These are phyloP conservation scores for Eupelmus urozonus DNA, from an alignment of 2,888 invertebrate species.

Conservation along the genomic window DNA sequence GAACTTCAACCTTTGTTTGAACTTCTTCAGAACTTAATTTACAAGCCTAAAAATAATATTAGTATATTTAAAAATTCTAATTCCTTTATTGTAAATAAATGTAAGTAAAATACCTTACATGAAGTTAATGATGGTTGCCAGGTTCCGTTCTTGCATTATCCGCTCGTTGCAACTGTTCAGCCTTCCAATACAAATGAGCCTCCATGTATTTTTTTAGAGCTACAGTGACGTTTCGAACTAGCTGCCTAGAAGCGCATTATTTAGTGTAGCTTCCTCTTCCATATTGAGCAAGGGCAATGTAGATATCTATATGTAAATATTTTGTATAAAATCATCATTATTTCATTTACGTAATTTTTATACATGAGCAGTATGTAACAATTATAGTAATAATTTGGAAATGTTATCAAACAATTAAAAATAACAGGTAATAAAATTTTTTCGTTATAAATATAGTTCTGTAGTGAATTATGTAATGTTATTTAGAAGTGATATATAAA, in stretches of 20 bases:
- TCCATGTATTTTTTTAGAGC: conserved; percentile 94
- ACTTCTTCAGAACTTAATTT: too few relatives aligned
- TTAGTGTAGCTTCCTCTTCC: conserved; percentile 80
- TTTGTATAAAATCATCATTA: not conserved
- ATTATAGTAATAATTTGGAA: too few relatives aligned
- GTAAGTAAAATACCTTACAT: conserved; percentile 75
- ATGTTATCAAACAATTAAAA: too few relatives aligned
- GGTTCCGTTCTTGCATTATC: conserved; percentile 77
- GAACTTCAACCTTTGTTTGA: too few relatives aligned
- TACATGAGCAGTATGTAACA: too few relatives aligned
- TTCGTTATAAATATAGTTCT: too few relatives aligned
- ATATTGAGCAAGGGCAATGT: conserved; percentile 90
- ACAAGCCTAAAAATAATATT: too few relatives aligned
- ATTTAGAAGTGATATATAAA: too few relatives aligned
- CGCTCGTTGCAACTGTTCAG: conserved; percentile 84
- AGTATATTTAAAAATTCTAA: too few relatives aligned
- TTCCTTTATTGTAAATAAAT: too few relatives aligned
- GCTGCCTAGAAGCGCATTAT: conserved; percentile 92
- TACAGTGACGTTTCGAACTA: conserved; percentile 93
- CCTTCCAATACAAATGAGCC: conserved; percentile 90
- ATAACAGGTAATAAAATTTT: too few relatives aligned
- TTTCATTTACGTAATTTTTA: not conserved
- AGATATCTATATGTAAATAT: conserved; percentile 81
- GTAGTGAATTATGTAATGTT: too few relatives aligned
- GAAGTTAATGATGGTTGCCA: conserved; percentile 76